Percentiles rank a stretch among this genome's conserved stretches.
phyloP scores from a whole-genome alignment of 2,113 vertebrate species.

The Psilopsiagon aymara region DNA sequence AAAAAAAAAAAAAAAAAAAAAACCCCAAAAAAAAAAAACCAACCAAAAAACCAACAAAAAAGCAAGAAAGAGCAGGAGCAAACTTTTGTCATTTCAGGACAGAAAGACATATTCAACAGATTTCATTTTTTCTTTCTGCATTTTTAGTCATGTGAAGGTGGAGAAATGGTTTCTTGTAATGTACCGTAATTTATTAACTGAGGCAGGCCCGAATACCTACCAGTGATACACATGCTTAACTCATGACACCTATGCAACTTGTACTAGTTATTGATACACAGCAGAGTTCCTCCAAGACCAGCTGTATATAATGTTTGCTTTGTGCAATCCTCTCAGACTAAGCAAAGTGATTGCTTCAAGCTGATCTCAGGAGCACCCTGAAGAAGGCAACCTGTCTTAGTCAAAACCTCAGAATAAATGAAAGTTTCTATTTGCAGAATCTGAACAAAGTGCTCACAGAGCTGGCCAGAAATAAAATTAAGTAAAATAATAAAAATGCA shows the following conservation, averaged over 20 bases:
- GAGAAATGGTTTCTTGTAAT: not conserved
- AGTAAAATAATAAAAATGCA: not conserved
- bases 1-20: too few species aligned
- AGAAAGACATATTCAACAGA: not conserved
- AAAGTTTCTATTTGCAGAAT: not conserved
- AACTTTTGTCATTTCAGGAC: not conserved
- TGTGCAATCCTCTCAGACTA: not conserved
- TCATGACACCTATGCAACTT: not conserved
- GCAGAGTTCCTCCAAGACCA: not conserved
- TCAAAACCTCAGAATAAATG: not conserved
- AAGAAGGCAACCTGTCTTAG: not conserved
- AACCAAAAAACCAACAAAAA: too few species aligned
- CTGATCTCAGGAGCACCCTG: not conserved
- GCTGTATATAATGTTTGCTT: not conserved
- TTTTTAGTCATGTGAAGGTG: not conserved
- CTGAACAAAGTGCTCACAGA: not conserved
- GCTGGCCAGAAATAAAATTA: not conserved
- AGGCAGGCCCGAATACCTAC: not conserved
- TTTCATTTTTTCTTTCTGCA: not conserved
- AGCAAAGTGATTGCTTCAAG: not conserved
- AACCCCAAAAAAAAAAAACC: too few species aligned
- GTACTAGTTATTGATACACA: not conserved
- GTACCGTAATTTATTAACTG: not conserved
- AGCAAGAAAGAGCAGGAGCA: not conserved
- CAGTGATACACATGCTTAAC: not conserved